Evolutionary conservation across 2,113 vertebrate genomes (phyloP), one percentile per base, ranked within the genome.

Genomic region (Anseranas semipalmata): DNA sequence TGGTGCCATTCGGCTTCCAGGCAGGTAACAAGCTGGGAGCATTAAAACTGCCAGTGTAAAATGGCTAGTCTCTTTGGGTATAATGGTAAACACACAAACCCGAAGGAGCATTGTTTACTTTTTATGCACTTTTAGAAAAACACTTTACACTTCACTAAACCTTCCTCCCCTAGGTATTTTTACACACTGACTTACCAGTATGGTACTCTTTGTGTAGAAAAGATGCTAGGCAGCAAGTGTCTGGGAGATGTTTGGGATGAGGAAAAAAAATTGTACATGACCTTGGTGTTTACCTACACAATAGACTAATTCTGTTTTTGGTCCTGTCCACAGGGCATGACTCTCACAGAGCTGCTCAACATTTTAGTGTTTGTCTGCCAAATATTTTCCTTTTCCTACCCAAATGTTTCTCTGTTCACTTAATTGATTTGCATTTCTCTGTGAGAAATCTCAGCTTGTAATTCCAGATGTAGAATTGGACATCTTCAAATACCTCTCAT

Each of bases 371-470:
- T 94, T 92, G 77, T 62, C 83, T 89, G 83, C 70, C 74, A 93
- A 93, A 50, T 92, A 75, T 84, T 96, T 95, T 68, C 62, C 65
- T 81, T 90, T 67, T 73, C 70, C 45, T 95, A 63, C 84, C 77
- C 50, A 91, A 85, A 78, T 79, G 68, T 91, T 87, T 91, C 86
- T 71, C 83, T 56, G 71, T 91, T 96, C 0, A 3, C 84, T 89
- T 90, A 76, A 92, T 59, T 89, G 77, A 91, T 96, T 82, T 89
- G 86, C 89, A 82, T 96, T 96, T 96, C 94, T 95, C 87, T 83
- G 81, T 68, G 96, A 95, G 95, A 95, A 96, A 89, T 89, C 89
- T 89, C 86, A 50, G 80, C 81, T 92, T 93, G 84, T 87, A 60
- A 80, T 93, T 89, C 66, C 89, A 91, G 80, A 39, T 68, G 83